These are phyloP conservation scores for Crypturellus tataupa DNA, from an alignment of 2,797 vertebrate genomes.

Conservation along the genomic window DNA sequence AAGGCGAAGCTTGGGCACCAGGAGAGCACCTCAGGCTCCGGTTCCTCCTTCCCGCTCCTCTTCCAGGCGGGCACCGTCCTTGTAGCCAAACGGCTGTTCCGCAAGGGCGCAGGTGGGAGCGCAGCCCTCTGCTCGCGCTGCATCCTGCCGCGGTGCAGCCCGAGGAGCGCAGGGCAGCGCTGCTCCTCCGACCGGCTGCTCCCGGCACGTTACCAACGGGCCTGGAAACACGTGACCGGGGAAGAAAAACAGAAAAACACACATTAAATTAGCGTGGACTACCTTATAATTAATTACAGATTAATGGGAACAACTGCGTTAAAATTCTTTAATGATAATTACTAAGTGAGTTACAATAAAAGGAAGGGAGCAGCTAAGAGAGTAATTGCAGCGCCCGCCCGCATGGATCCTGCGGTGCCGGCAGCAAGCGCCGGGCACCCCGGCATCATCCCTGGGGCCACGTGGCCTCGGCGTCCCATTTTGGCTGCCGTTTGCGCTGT, in stretches of 20 bases:
- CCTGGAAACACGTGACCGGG: conserved; percentile 44
- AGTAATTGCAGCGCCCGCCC: conserved; percentile 69
- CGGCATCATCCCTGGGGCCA: not conserved
- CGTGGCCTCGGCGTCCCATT: not conserved
- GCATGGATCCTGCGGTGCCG: conserved; percentile 20
- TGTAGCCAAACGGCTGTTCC: too few species aligned
- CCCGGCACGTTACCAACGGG: not conserved
- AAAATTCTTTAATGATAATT: conserved; percentile 55
- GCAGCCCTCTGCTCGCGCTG: not conserved
- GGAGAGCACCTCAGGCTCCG: too few species aligned
- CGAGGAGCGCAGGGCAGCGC: not conserved
- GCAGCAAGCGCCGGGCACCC: not conserved
- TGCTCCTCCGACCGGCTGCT: not conserved
- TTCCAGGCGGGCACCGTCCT: not conserved
- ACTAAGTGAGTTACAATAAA: conserved; percentile 65
- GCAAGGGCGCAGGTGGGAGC: not conserved
- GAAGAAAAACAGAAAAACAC: not conserved
- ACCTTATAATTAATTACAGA: conserved; percentile 72
- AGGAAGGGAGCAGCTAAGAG: conserved; percentile 46
- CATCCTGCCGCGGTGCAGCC: not conserved
- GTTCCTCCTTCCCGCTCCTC: not conserved
- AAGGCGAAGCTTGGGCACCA: not conserved
- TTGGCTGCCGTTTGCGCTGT: not conserved
- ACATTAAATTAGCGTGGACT: conserved; percentile 37
- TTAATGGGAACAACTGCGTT: conserved; percentile 62